Evolutionary conservation across 2,888 invertebrate genomes (phyloP).

Genomic region (Iphiclides podalirius): DNA sequence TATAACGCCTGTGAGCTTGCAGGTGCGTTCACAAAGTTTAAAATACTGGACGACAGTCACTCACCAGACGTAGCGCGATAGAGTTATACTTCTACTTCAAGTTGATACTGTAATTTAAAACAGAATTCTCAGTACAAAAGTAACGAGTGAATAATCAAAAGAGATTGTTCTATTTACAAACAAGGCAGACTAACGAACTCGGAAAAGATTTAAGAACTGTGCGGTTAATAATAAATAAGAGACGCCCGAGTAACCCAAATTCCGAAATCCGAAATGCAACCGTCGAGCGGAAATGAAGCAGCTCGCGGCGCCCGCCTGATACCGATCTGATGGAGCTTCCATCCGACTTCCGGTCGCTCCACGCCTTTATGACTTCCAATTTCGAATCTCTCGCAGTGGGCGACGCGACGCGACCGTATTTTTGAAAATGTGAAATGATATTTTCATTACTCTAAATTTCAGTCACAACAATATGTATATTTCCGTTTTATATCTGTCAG

Average conservation of each 20-base stretch:
- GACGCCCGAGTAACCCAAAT: constrained; percentile 46
- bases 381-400: constrained; percentile 37
- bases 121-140: too few relatives aligned
- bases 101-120: too few relatives aligned
- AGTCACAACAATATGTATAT: neutral
- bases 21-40: too few relatives aligned
- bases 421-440: constrained; percentile 11
- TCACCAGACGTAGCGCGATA: too few relatives aligned
- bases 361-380: constrained; percentile 12
- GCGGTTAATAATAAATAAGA: neutral
- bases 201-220: neutral
- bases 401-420: neutral
- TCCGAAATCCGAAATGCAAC: constrained; percentile 72
- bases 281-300: constrained; percentile 14
- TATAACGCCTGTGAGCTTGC: too few relatives aligned
- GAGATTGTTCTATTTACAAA: too few relatives aligned
- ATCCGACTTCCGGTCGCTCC: constrained; percentile 6
- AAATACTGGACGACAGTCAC: too few relatives aligned
- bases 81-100: too few relatives aligned
- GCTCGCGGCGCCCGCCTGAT: constrained; percentile 11
- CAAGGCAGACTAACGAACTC: too few relatives aligned
- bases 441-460: constrained; percentile 2
- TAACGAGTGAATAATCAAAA: too few relatives aligned
- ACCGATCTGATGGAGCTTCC: constrained; percentile 14
- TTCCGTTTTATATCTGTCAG: too few relatives aligned